Conservation (phyloP, 2,888 invertebrate genomes). For the Choreutis nemorana region DNA sequence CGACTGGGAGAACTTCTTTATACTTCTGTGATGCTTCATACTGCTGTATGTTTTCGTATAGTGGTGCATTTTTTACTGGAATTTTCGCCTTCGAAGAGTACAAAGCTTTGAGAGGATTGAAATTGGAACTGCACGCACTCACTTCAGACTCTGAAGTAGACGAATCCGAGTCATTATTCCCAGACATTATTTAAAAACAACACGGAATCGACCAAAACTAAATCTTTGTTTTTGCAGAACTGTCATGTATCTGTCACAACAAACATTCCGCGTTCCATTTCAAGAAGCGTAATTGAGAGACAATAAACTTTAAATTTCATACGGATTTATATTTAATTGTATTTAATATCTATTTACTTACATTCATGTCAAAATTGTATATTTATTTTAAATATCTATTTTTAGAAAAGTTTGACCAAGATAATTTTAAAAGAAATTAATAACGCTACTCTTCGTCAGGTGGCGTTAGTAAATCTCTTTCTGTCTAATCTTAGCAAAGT, state of each 20-base stretch:
- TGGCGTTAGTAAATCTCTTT: too few species aligned
- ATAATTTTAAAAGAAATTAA: too few species aligned
- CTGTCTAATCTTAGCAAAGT: too few species aligned
- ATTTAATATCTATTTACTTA: too few species aligned
- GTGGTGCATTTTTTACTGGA: constrained; percentile 65
- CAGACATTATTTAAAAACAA: constrained; percentile 25
- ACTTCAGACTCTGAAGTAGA: constrained; percentile 52
- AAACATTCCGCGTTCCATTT: too few species aligned
- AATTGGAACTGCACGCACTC: constrained; percentile 52
- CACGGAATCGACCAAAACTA: neutral
- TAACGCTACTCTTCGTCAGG: too few species aligned
- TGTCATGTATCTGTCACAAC: constrained; percentile 4
- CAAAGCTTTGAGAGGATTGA: constrained; percentile 76
- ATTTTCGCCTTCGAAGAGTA: constrained; percentile 63
- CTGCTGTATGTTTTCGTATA: constrained; percentile 74
- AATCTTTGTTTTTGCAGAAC: constrained; percentile 1
- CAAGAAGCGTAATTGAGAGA: too few species aligned
- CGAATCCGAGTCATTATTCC: constrained; percentile 28
- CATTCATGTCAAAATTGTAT: too few species aligned
- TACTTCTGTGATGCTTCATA: constrained; percentile 44
- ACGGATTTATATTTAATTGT: too few species aligned
- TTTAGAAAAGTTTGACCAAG: too few species aligned
- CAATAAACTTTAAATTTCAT: too few species aligned
- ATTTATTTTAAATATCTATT: too few species aligned
- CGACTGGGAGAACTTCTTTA: constrained; percentile 27